Evolutionary conservation across 2,888 invertebrate species (phyloP), one percentile per base, ranked within the genome.

Genomic region (Julus scanicus): DNA sequence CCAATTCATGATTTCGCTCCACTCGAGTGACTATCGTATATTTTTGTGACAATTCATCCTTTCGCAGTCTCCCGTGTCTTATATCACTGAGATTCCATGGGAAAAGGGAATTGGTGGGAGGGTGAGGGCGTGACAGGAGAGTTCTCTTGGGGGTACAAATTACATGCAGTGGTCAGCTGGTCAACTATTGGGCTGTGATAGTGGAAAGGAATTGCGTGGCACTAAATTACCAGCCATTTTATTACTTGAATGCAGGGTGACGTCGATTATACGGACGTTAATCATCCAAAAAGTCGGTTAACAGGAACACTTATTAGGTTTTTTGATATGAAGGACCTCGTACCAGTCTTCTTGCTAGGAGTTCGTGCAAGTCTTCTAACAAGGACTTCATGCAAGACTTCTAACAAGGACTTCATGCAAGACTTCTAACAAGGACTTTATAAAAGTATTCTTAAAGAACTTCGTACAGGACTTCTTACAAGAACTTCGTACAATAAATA

Each of bases 21-120:
- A 63, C 53, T 53, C 53, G 53, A 53, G n/a, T 63, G 63, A 63
- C 63, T 63, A 20, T 63, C 20, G 63, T 4, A 63, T 63, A 63
- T 63, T 63, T 63, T 63, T 63, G 63, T 8, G n/a, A 63, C 63
- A 63, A 63, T 63, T 63, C 63, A 63, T 63, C 63, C 63, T 63
- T 53, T 63, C 6, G 63, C n/a, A 20, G n/a, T 15, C 63, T 63
- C 20, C 3, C 63, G 63, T 63, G 63, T 63, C 63, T 63, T n/a
- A n/a, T 63, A 63, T 63, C 20, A n/a, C n/a, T 1, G 20, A 2
- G 3, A 17, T n/a, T 63, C 63, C 63, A 63, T 63, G 8, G 63
- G 8, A 63, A 63, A n/a, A 44, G 63, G 2, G 53, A 53, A 53
- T 53, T 53, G 53, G 15, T 63, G 63, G 63, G 63, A 63, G 63